These are phyloP conservation scores for Candidula unifasciata DNA, from an alignment of 2,888 invertebrate genomes.

Conservation along the genomic window DNA sequence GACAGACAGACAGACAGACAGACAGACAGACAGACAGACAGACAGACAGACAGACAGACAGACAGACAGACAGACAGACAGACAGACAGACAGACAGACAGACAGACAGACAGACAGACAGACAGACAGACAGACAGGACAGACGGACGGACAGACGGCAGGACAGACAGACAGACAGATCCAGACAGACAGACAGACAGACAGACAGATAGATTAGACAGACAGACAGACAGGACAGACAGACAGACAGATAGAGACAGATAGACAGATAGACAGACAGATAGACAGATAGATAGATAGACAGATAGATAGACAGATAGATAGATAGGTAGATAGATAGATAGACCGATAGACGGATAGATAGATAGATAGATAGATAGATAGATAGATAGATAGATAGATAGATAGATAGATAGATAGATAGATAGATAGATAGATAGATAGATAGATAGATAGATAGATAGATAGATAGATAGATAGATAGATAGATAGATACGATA, in stretches of 20 bases:
- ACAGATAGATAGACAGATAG: not conserved
- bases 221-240: no score
- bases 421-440: not conserved
- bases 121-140: not conserved
- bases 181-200: not conserved
- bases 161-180: not conserved
- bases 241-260: no score
- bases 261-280: not conserved
- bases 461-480: no score
- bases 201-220: not conserved
- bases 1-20: not conserved
- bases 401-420: not conserved
- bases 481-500: no score
- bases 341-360: not conserved
- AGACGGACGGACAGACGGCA: not conserved
- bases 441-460: not conserved
- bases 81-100: not conserved
- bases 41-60: not conserved
- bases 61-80: not conserved
- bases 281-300: not conserved
- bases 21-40: not conserved
- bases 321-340: not conserved
- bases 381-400: slow-evolving; percentile 6
- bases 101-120: not conserved
- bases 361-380: not conserved